A percentile compares a stretch with the other conserved stretches of the same genome.
phyloP scores from a whole-genome alignment of 2,797 vertebrate species.

The Anas georgica region DNA sequence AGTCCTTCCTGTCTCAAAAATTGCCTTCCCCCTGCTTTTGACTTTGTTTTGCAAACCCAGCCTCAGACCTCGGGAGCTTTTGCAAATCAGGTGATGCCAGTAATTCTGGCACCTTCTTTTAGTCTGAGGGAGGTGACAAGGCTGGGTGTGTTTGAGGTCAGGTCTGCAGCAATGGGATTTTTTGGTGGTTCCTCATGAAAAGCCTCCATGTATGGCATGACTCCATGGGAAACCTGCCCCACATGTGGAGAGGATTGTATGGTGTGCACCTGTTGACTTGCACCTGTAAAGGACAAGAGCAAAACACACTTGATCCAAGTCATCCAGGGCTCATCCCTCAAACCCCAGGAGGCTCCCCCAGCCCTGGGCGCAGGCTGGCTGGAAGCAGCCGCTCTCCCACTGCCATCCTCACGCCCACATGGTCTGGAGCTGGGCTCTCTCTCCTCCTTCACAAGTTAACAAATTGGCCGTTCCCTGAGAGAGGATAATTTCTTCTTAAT shows the following conservation, averaged over 20 bases:
- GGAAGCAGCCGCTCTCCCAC: not conserved
- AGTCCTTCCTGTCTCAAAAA: not conserved
- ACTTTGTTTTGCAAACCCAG: not conserved
- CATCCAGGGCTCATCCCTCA: not conserved
- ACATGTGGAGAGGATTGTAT: fast-evolving
- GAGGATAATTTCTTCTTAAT: constrained; percentile 75
- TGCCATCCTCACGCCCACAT: not conserved
- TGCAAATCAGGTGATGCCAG: not conserved
- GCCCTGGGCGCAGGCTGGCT: not conserved
- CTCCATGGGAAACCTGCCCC: fast-evolving
- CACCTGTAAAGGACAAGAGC: not conserved
- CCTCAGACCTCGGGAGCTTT: not conserved
- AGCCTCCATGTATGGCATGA: fast-evolving
- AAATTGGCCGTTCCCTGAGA: constrained; percentile 64
- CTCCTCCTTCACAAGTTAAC: constrained; percentile 55
- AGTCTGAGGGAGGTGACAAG: not conserved
- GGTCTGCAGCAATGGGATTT: not conserved
- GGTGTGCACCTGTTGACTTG: not conserved
- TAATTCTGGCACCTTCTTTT: not conserved
- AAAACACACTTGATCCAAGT: not conserved
- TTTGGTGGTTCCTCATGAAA: not conserved
- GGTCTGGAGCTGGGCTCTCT: constrained; percentile 1
- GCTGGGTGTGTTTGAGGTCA: not conserved
- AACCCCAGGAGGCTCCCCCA: not conserved
- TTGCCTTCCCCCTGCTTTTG: not conserved